Base-by-base conservation (phyloP, 2,797 vertebrate genomes). In the Lutjanus argentimaculatus region DNA sequence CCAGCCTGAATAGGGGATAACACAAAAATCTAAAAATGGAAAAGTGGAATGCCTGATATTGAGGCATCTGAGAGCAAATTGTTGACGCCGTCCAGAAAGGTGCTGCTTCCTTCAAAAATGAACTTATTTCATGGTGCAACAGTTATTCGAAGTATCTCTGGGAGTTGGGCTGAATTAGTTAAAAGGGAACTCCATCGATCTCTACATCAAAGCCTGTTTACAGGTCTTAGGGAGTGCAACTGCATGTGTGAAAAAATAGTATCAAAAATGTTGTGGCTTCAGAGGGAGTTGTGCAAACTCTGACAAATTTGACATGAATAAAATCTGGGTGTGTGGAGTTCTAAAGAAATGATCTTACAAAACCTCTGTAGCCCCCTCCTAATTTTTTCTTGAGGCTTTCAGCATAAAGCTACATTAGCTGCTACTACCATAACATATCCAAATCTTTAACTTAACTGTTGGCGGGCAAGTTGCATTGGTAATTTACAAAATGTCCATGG, bases 61-160 rank as follows among this genome's bases (percentile, higher is more conserved):
- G 15, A 81, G 46, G 52, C 19, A 16, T 72, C 55, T 53, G 45
- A 36, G 21, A 45, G 30, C 11, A 75, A 74, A 67, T 40, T 78
- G 53, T 74, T 68, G 57, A 72, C 21, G 36, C 25, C 12, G 25
- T 70, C 15, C 48, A 57, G n/a, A 82, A 66, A 79, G 25, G 11
- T 48, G 62, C 56, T 16, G 62, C 59, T 58, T 70, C 53, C 30
- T 61, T 53, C 40, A 64, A 71, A 66, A 59, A 57, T 66, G 7
- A 69, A 70, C 65, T 71, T 57, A 9, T 65, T 77, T 59, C 16
- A 52, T n/a, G 51, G 15, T 71, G 62, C 45, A 75, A 21, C n/a
- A 70, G 66, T 68, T 64, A 14, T 15, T 69, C 13, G 1, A 8
- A 22, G 17, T 66, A 48, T 51, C 43, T 70, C 49, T 15, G 19